Conservation (phyloP, 2,113 vertebrate genomes). For the Opisthocomus hoazin region DNA sequence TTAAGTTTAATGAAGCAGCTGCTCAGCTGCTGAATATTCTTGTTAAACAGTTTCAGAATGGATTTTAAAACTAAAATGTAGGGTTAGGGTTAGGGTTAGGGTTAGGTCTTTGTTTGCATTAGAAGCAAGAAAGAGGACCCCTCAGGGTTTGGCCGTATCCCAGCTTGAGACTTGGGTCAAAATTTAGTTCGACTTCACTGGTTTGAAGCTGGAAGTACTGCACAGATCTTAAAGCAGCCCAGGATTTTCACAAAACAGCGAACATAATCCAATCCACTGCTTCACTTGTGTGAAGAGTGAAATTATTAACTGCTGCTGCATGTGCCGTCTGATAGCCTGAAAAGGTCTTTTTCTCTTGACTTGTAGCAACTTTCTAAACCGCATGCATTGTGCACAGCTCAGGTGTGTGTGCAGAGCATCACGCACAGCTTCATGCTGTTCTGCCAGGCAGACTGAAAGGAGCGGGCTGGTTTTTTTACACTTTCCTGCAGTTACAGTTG, state of each 20-base stretch:
- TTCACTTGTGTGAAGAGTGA: neutral
- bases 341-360: neutral
- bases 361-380: neutral
- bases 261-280: neutral
- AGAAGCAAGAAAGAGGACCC: neutral
- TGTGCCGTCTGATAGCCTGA: neutral
- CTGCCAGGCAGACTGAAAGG: neutral
- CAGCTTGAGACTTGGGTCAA: neutral
- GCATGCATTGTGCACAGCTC: neutral
- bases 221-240: neutral
- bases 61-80: constrained; percentile 64
- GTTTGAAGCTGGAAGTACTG: neutral
- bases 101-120: neutral
- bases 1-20: constrained; percentile 71
- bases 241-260: neutral
- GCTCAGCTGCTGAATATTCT: constrained; percentile 28
- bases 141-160: neutral
- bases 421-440: neutral
- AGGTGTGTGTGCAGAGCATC: neutral
- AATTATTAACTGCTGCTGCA: neutral
- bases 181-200: neutral
- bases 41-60: constrained; percentile 56
- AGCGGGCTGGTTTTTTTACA: neutral
- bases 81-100: too few species aligned
- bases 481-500: neutral